phyloP scores from a whole-genome alignment of 2,113 vertebrate genomes.

The Ariopsis seemanni region DNA sequence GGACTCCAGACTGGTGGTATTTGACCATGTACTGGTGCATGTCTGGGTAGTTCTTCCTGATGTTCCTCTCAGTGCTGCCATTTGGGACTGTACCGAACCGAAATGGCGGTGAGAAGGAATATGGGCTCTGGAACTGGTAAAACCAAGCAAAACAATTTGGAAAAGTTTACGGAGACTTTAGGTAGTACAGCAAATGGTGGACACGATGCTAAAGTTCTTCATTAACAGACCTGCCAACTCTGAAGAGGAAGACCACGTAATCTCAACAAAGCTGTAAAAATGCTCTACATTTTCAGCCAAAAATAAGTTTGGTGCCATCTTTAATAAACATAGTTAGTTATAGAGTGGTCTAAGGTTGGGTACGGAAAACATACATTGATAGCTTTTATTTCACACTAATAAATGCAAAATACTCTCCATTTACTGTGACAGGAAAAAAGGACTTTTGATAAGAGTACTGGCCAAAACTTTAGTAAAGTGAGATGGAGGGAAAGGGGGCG shows the following conservation, averaged over 20 bases:
- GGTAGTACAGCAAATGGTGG: neutral
- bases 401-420: too few species aligned
- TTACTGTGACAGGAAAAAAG: neutral
- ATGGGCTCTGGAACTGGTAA: constrained; percentile 90
- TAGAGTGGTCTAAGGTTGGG: neutral
- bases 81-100: constrained; percentile 97
- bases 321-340: neutral
- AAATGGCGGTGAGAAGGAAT: constrained; percentile 95
- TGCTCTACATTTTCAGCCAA: neutral
- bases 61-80: constrained; percentile 96
- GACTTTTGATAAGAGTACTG: neutral
- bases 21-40: constrained; percentile 99
- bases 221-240: constrained; percentile 10
- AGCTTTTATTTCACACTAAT: too few species aligned
- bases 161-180: neutral
- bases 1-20: constrained; percentile 91
- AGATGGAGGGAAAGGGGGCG: neutral
- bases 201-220: neutral
- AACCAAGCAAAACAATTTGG: constrained; percentile 4
- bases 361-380: neutral
- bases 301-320: neutral
- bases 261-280: neutral
- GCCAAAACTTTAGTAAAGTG: neutral
- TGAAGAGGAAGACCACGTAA: neutral
- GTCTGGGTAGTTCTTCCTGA: constrained; percentile 96